Base-by-base conservation (phyloP, 2,888 invertebrate genomes). In the Drosophila cognata region DNA sequence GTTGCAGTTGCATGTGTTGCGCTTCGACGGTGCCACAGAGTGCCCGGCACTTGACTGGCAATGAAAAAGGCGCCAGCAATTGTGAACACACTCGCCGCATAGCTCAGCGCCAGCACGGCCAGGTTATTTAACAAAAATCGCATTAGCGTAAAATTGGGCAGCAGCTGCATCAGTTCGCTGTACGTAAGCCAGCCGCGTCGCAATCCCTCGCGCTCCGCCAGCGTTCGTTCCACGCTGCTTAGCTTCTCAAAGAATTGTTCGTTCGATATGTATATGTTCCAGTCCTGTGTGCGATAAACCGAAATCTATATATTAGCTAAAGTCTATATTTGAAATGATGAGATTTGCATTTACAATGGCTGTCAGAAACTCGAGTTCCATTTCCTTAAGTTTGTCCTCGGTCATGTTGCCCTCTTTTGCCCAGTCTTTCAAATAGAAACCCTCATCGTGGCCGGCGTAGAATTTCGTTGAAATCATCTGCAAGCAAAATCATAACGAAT, bases 381-480 rank as follows among this genome's bases (percentile, higher is more conserved):
- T 94, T 91, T 95, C 94, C 92, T 98, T 98, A 65, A 99, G 94
- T 84, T 96, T 94, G 67, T 95, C 94, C 31, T 96, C 94, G 71
- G 95, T 94, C 81, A 98, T 94, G 71, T 96, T 96, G 18, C 96
- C 97, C 50, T 97, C 97, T 73, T 95, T 95, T 18, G 99, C 98
- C 99, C 99, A 99, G 93, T 98, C 98, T 66, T 96, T 96, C 91
- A 98, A 96, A 91, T 97, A 96, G 50, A 92, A 77, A 77, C 98
- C 97, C 93, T 98, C 98, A 91, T 98, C 98, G 77, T 97, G 96
- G 91, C 97, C 97, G 48, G 98, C 98, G 93, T 98, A 97, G 93
- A 98, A 99, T 94, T 99, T 99, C 89, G 98, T 98, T 63, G 99
- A 98, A 87, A 99, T 96, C 97, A 99, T 97, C 98, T 98, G 92